Conservation (phyloP, 2,113 vertebrate species). For the Carollia perspicillata region DNA sequence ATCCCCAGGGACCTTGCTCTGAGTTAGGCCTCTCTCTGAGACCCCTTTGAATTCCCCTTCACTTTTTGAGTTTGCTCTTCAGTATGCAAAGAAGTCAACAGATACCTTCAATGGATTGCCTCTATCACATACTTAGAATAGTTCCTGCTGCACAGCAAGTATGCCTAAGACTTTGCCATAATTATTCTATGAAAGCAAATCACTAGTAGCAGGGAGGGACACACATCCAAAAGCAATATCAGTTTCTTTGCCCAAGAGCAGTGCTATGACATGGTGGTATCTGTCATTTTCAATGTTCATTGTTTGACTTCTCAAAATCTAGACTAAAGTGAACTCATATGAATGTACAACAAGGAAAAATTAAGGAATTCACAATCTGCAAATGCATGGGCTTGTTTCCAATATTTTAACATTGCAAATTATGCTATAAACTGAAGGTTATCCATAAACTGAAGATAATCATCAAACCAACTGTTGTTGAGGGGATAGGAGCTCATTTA, state of each 20-base stretch:
- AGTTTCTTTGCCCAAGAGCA: neutral
- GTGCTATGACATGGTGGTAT: accelerated
- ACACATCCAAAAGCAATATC: neutral
- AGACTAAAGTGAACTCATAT: neutral
- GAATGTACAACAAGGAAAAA: neutral
- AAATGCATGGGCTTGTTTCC: neutral
- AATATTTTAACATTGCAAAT: neutral
- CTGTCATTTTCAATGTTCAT: neutral
- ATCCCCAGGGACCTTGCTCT: neutral
- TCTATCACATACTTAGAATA: neutral
- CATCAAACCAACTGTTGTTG: neutral
- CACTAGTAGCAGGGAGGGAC: no score
- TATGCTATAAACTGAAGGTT: neutral
- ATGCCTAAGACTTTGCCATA: neutral
- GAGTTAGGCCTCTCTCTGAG: neutral
- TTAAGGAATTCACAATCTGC: neutral
- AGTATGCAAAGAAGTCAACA: neutral
- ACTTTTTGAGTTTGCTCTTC: neutral
- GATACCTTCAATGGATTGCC: neutral
- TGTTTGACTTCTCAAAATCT: neutral
- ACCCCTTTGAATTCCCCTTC: neutral
- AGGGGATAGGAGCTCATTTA: neutral
- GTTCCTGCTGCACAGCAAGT: accelerated
- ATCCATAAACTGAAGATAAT: neutral
- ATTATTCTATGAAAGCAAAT: neutral